Evolutionary conservation across 2,888 invertebrate genomes (phyloP), one percentile per base, ranked within the genome.

Genomic region (Drosophila anceps): DNA sequence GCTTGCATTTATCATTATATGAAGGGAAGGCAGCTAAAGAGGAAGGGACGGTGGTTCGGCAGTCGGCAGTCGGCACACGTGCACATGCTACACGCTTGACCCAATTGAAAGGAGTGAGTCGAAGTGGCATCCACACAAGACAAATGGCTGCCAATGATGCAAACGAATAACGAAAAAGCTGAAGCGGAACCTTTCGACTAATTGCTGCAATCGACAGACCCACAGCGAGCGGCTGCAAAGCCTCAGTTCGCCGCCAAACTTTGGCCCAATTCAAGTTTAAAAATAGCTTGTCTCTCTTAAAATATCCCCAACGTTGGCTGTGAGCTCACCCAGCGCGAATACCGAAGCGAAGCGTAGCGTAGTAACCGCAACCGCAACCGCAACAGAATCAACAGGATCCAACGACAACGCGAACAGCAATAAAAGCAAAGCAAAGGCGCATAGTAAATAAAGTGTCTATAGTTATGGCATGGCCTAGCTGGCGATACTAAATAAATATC

Each of bases 111-210:
- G 35, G 24, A 35, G 15, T 37, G 53, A 2, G 41, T n/a, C n/a
- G n/a, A 57, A 51, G 61, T 37, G 27, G 29, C 1, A n/a, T n/a
- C n/a, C 67, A 69, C 68, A 78, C 54, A 82, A 76, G 83, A 83
- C 69, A 79, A 79, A 81, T 85, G 76, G 62, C 79, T 83, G 70
- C 76, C 81, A 79, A 71, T 68, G 85, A 57, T 78, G 79, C 83
- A 76, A 79, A 80, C 71, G 67, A 61, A 44, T 64, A 65, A 46
- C 33, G 43, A 33, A 43, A 43, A 46, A 76, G 46, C 27, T 39
- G 41, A 66, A 78, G 54, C 62, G 31, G 44, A 46, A 50, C 27
- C 33, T 69, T 75, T 82, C 84, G 82, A 84, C 73, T 84, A 84
- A 84, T 84, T 87, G 70, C 82, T 71, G 70, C 75, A 80, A 69